A percentile compares a stretch with the other conserved stretches of the same genome.
Evolutionary conservation across 2,113 vertebrate genomes (phyloP).

Genomic region (Candoia aspera): DNA sequence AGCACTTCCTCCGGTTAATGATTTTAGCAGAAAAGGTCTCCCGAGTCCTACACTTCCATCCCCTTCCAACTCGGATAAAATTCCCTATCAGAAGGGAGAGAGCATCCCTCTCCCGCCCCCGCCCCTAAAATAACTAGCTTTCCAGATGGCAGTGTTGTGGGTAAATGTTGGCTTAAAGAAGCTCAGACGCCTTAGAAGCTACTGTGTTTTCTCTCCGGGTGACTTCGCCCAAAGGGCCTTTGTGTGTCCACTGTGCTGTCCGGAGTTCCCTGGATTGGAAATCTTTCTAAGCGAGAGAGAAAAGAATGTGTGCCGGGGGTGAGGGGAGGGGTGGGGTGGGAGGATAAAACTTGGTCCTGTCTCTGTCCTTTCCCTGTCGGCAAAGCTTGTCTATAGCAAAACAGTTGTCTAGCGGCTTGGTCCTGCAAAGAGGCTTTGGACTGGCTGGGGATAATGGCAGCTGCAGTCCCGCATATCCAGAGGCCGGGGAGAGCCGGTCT

Average conservation of each 20-base stretch:
- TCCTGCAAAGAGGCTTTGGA: too few relatives aligned
- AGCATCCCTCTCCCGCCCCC: not conserved
- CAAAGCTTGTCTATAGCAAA: constrained; percentile 3
- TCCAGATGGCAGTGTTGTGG: constrained; percentile 6
- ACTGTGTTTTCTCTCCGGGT: not conserved
- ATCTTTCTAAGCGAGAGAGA: not conserved
- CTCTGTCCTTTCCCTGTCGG: not conserved
- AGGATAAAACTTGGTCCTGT: not conserved
- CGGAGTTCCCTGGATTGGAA: not conserved
- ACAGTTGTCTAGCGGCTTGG: not conserved
- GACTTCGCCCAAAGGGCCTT: too few relatives aligned
- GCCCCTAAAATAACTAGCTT: not conserved
- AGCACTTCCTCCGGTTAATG: constrained; percentile 10
- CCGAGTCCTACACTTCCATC: not conserved
- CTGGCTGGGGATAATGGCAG: not conserved
- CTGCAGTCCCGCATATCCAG: not conserved
- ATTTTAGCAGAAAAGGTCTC: constrained; percentile 6
- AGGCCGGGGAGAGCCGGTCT: not conserved
- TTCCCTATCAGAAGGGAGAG: not conserved
- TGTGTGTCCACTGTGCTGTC: not conserved
- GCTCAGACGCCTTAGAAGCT: not conserved
- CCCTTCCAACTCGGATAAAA: not conserved
- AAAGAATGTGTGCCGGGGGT: not conserved
- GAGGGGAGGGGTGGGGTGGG: too few relatives aligned
- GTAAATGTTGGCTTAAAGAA: not conserved